A percentile compares a stretch with the other conserved stretches of the same genome.
Conservation (phyloP, 2,797 vertebrate genomes). For the Otolemur crassicaudatus region DNA sequence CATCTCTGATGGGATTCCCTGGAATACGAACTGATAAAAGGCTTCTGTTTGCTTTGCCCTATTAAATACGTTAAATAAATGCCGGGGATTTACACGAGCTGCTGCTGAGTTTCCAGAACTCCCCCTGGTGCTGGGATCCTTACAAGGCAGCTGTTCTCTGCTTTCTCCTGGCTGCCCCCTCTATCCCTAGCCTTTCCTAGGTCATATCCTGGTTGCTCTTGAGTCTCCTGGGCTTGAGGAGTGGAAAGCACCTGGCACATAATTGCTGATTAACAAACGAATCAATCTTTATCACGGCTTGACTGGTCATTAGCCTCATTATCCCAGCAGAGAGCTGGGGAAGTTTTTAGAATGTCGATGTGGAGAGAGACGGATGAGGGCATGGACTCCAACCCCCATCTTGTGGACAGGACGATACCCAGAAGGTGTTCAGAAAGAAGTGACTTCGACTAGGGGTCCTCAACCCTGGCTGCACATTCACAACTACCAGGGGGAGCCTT, state of each 20-base stretch:
- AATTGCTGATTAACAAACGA: conserved; percentile 72
- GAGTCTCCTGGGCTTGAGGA: conserved; percentile 47
- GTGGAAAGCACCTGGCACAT: conserved; percentile 60
- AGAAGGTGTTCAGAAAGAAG: background rate
- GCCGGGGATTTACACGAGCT: background rate
- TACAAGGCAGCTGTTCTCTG: background rate
- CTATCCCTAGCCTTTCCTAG: background rate
- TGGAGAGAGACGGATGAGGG: background rate
- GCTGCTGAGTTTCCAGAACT: background rate
- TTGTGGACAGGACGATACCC: background rate
- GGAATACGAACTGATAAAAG: rapidly evolving
- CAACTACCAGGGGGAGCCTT: background rate
- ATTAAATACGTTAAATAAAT: background rate
- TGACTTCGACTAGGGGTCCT: background rate
- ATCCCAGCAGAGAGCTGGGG: conserved; percentile 55
- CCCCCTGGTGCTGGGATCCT: too few species aligned
- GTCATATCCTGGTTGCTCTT: conserved; percentile 58
- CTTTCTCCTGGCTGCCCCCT: background rate
- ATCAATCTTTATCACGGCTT: conserved; percentile 79
- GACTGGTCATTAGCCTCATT: conserved; percentile 76
- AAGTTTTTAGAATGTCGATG: conserved; percentile 34
- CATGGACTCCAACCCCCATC: background rate
- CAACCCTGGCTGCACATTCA: background rate
- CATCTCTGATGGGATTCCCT: background rate
- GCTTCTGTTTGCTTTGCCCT: background rate